Conservation (phyloP, 1,140 invertebrate species). For the Calliopsis andreniformis region DNA sequence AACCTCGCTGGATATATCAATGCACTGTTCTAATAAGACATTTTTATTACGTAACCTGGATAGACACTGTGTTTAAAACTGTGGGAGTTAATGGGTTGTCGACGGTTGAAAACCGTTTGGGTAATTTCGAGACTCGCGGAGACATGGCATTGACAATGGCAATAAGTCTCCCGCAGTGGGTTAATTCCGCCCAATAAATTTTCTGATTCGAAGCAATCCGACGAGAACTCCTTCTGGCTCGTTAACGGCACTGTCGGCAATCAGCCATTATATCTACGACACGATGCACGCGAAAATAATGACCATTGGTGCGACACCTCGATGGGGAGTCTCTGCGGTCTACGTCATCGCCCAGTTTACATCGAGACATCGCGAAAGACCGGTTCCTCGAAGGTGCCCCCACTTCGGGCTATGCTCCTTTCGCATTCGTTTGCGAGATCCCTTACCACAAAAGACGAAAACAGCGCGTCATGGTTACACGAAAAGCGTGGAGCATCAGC, state of each 20-base stretch:
- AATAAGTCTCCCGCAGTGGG: neutral
- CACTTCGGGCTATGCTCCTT: neutral
- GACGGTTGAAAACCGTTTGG: too few species aligned
- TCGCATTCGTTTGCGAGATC: slow-evolving; percentile 2
- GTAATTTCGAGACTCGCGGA: neutral
- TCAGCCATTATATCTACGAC: slow-evolving; percentile 14
- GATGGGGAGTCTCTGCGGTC: slow-evolving; percentile 24
- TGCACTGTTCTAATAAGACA: neutral
- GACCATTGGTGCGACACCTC: slow-evolving; percentile 16
- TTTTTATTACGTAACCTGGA: neutral
- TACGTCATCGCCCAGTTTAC: slow-evolving; percentile 70
- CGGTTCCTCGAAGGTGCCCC: slow-evolving; percentile 37
- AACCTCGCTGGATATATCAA: too few species aligned
- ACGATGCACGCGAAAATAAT: slow-evolving; percentile 18
- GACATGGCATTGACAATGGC: slow-evolving; percentile 3
- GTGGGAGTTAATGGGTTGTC: neutral
- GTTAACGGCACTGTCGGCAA: slow-evolving; percentile 16
- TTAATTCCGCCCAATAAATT: slow-evolving; percentile 13
- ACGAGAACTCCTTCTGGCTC: slow-evolving; percentile 28
- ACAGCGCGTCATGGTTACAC: neutral
- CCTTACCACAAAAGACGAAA: slow-evolving; percentile 12
- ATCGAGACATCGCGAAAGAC: slow-evolving; percentile 58
- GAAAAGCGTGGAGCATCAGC: too few species aligned
- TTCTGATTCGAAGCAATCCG: neutral
- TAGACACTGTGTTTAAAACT: neutral